phyloP scores from a whole-genome alignment of 2,888 invertebrate genomes.

The Creontiades dilutus region DNA sequence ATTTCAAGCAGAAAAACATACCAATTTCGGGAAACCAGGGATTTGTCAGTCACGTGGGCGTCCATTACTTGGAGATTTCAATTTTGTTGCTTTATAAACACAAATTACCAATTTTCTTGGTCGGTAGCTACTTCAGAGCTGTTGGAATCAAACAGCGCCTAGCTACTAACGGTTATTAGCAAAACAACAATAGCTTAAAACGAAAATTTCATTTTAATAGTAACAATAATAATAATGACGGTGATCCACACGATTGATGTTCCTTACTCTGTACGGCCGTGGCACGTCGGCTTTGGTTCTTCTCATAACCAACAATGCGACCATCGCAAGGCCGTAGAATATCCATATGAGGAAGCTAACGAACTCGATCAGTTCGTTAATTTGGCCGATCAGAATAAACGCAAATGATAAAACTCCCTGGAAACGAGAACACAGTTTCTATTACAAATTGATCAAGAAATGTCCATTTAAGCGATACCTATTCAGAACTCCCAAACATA shows the following conservation, averaged over 20 bases:
- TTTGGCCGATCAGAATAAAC: slow-evolving; percentile 87
- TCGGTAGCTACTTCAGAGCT: too few relatives aligned
- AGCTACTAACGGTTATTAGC: too few relatives aligned
- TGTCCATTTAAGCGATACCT: neutral
- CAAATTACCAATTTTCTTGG: too few relatives aligned
- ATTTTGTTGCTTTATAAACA: too few relatives aligned
- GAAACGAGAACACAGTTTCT: slow-evolving; percentile 74
- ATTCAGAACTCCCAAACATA: too few relatives aligned
- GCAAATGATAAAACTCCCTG: slow-evolving; percentile 85
- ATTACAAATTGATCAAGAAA: neutral
- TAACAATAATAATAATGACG: neutral
- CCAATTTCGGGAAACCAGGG: too few relatives aligned
- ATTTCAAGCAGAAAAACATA: too few relatives aligned
- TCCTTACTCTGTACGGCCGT: slow-evolving; percentile 84
- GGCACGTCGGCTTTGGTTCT: slow-evolving; percentile 84
- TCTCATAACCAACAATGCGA: slow-evolving; percentile 86
- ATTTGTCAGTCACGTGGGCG: too few relatives aligned
- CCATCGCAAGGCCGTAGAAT: slow-evolving; percentile 91
- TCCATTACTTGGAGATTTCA: too few relatives aligned
- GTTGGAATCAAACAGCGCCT: too few relatives aligned
- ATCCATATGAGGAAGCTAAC: slow-evolving; percentile 93
- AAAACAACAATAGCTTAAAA: too few relatives aligned
- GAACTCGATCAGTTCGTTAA: slow-evolving; percentile 88
- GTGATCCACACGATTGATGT: neutral
- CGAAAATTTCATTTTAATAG: too few relatives aligned